A percentile compares a stretch with the other conserved stretches of the same genome.
phyloP scores from a whole-genome alignment of 1,140 invertebrate species.

The Bemisia tabaci region DNA sequence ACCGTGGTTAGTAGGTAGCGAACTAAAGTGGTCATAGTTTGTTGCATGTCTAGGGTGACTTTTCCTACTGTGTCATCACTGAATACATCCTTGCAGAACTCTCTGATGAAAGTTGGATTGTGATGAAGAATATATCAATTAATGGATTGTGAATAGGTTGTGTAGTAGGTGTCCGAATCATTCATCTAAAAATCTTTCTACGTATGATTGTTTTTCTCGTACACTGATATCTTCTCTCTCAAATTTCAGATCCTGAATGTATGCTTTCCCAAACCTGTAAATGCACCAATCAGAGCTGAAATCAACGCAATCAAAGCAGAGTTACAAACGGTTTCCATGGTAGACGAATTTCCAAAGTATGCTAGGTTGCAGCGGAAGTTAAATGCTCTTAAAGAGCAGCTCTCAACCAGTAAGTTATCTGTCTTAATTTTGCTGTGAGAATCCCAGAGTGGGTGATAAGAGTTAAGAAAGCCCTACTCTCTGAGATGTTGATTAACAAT shows the following conservation, averaged over 20 bases:
- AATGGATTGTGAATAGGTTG: background rate
- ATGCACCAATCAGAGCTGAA: background rate
- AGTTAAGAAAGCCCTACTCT: too few species aligned
- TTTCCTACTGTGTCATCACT: too few species aligned
- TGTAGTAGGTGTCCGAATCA: background rate
- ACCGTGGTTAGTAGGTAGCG: background rate
- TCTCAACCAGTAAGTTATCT: too few species aligned
- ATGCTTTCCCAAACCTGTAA: background rate
- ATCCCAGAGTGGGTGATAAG: too few species aligned
- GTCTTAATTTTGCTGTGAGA: too few species aligned
- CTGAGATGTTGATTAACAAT: too few species aligned
- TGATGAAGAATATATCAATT: background rate
- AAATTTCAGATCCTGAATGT: background rate
- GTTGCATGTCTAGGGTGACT: too few species aligned
- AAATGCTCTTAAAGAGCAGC: conserved; percentile 5
- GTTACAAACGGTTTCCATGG: conserved; percentile 2
- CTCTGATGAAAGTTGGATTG: too few species aligned
- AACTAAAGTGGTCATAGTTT: too few species aligned
- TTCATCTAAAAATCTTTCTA: background rate
- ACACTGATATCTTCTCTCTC: too few species aligned
- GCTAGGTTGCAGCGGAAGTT: conserved; percentile 5
- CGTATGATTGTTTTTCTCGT: background rate
- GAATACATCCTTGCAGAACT: too few species aligned
- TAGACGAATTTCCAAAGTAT: conserved; percentile 10
- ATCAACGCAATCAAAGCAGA: background rate